A percentile compares a stretch with the other conserved stretches of the same genome.
phyloP scores from a whole-genome alignment of 2,113 vertebrate species.

The Platichthys stellatus region DNA sequence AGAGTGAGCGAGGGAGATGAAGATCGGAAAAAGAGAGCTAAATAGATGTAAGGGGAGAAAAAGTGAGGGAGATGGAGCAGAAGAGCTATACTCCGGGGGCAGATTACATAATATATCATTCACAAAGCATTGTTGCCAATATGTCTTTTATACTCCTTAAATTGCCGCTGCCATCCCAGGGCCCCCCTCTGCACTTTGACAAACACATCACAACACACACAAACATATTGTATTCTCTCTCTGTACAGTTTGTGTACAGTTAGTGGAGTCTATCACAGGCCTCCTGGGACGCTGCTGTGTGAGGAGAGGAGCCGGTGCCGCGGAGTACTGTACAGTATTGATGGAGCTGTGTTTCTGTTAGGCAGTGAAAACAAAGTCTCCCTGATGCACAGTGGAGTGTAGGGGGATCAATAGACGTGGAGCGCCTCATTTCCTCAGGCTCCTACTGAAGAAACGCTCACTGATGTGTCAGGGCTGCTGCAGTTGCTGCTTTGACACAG shows the following conservation, averaged over 20 bases:
- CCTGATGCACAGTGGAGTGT: slow-evolving; percentile 78
- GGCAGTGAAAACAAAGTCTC: slow-evolving; percentile 83
- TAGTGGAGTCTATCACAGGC: slow-evolving; percentile 80
- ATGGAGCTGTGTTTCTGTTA: slow-evolving; percentile 82
- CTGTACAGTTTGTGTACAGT: slow-evolving; percentile 78
- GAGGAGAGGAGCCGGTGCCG: slow-evolving; percentile 69
- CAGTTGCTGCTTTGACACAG: slow-evolving; percentile 69
- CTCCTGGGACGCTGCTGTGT: slow-evolving; percentile 76
- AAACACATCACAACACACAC: slow-evolving; percentile 81
- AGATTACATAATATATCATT: slow-evolving; percentile 83
- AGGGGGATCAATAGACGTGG: slow-evolving; percentile 80
- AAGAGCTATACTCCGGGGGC: slow-evolving; percentile 75
- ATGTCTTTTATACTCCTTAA: slow-evolving; percentile 81
- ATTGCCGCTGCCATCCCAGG: slow-evolving; percentile 78
- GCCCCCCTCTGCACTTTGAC: slow-evolving; percentile 77
- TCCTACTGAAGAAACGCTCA: slow-evolving; percentile 78
- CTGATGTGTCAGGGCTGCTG: slow-evolving; percentile 77
- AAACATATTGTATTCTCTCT: slow-evolving; percentile 80
- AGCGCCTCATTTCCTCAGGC: slow-evolving; percentile 80
- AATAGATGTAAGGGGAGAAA: slow-evolving; percentile 71
- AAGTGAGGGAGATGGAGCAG: slow-evolving; percentile 71
- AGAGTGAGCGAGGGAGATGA: slow-evolving; percentile 47
- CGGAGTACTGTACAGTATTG: slow-evolving; percentile 79
- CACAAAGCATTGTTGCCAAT: slow-evolving; percentile 79
- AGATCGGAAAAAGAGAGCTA: slow-evolving; percentile 61